These are phyloP conservation scores for Keiferia lycopersicella DNA, from an alignment of 2,888 invertebrate species.

Conservation along the genomic window DNA sequence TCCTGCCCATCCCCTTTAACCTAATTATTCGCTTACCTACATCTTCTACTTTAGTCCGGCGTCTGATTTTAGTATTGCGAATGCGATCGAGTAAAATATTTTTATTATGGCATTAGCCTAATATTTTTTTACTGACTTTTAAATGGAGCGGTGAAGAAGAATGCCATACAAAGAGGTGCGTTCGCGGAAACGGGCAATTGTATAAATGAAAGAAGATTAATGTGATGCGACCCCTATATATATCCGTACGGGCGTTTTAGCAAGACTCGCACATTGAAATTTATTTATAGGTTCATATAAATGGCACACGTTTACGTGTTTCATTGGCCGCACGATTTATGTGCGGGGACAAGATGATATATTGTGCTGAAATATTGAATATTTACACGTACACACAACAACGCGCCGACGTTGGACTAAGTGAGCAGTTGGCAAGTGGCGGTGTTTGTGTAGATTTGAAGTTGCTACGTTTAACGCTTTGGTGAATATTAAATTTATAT, in stretches of 20 bases:
- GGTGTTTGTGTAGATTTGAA: neutral
- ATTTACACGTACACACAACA: constrained; percentile 34
- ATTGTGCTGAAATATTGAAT: constrained; percentile 43
- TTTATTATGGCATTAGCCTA: too few species aligned
- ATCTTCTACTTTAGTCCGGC: too few species aligned
- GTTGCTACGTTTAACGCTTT: neutral
- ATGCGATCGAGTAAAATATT: too few species aligned
- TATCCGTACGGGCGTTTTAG: constrained; percentile 68
- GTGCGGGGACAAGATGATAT: constrained; percentile 42
- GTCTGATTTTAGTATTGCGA: too few species aligned
- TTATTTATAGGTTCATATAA: constrained; percentile 69
- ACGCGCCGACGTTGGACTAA: neutral
- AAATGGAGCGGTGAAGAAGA: constrained; percentile 27
- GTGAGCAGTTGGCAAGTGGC: constrained; percentile 2
- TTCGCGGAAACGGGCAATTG: constrained; percentile 48
- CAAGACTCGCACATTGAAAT: constrained; percentile 65
- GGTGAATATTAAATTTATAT: neutral
- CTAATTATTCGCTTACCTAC: too few species aligned
- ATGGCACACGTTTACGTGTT: constrained; percentile 60
- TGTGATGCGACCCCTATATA: constrained; percentile 64
- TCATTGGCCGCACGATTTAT: constrained; percentile 59
- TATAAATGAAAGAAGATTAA: constrained; percentile 66
- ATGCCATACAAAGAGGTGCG: constrained; percentile 40
- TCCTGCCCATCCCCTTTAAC: too few species aligned
- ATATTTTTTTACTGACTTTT: constrained; percentile 25